These are phyloP conservation scores for Maccullochella peelii DNA, from an alignment of 2,113 vertebrate species.

Conservation along the genomic window DNA sequence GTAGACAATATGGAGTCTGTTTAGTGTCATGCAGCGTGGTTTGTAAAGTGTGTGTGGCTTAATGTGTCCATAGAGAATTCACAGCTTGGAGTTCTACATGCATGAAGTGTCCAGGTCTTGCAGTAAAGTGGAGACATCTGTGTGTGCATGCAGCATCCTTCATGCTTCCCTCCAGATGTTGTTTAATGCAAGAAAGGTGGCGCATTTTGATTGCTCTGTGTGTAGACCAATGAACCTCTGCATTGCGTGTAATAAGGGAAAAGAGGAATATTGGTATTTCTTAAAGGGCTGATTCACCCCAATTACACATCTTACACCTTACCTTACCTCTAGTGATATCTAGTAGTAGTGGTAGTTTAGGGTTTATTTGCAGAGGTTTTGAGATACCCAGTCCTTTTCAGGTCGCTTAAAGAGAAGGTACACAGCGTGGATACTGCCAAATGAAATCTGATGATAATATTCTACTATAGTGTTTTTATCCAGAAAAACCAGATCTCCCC, in stretches of 20 bases:
- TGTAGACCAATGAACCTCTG: background rate
- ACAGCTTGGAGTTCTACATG: background rate
- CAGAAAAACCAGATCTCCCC: too few species aligned
- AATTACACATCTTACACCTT: background rate
- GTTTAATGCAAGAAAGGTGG: slow-evolving; percentile 9
- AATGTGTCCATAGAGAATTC: background rate
- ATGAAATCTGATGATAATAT: background rate
- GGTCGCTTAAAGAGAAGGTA: background rate
- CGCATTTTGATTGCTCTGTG: slow-evolving; percentile 4
- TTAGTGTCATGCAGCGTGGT: background rate
- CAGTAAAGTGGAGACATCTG: slow-evolving; percentile 8
- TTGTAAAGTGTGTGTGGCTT: background rate
- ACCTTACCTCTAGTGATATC: background rate
- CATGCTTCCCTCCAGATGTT: slow-evolving; percentile 32
- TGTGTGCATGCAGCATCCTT: background rate
- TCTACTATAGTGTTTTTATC: too few species aligned
- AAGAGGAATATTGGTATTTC: background rate
- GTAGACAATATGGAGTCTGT: background rate
- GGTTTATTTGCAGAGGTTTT: background rate
- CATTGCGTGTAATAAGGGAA: background rate
- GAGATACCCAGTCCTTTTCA: background rate
- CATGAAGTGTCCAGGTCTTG: background rate
- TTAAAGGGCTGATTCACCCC: background rate
- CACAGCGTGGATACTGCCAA: background rate
- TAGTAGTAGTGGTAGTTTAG: background rate